Conservation (phyloP, 92 coral and sea anemone genomes). For the Parazoanthus swiftii region DNA sequence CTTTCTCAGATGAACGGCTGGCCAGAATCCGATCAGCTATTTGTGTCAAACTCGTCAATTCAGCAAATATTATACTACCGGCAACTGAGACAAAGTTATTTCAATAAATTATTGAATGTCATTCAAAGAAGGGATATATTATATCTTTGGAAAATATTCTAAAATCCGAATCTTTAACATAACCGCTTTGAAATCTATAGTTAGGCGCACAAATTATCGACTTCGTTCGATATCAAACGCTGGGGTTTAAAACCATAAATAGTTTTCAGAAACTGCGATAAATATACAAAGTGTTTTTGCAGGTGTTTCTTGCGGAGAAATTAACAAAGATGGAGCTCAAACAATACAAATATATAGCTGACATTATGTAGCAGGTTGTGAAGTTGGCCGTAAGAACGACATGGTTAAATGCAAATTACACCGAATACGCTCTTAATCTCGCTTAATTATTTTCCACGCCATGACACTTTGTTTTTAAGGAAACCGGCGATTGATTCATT, state of each 20-base stretch:
- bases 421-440: background rate
- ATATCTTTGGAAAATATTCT: background rate
- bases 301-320: background rate
- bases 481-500: background rate
- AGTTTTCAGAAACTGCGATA: background rate
- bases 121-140: conserved; percentile 4
- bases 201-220: background rate
- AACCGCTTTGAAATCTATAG: background rate
- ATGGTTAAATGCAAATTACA: background rate
- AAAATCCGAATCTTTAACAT: background rate
- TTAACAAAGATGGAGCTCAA: background rate
- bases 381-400: background rate
- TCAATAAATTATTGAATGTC: background rate
- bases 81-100: background rate
- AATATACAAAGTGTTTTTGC: background rate
- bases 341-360: background rate
- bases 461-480: background rate
- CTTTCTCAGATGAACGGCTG: background rate
- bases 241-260: background rate
- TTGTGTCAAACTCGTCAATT: background rate
- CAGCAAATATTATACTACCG: background rate
- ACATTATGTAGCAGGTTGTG: background rate
- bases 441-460: background rate
- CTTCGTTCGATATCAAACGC: background rate
- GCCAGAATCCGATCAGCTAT: conserved; percentile 3